phyloP scores from a whole-genome alignment of 2,797 vertebrate genomes.

The Danionella dracula region DNA sequence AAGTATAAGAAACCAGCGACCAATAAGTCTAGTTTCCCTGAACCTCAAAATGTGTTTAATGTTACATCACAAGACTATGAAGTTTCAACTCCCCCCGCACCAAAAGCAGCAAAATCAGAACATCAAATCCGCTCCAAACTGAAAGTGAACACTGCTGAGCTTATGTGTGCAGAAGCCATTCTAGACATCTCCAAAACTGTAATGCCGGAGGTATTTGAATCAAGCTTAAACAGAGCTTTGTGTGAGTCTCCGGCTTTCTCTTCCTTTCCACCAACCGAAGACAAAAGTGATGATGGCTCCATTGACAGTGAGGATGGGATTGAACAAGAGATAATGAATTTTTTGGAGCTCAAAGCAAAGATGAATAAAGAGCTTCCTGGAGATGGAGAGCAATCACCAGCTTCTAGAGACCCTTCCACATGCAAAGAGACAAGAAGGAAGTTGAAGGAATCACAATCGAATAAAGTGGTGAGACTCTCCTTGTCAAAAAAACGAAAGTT shows the following conservation, averaged over 20 bases:
- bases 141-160: slow-evolving; percentile 82
- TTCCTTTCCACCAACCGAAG: slow-evolving; percentile 31
- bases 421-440: slow-evolving; percentile 43
- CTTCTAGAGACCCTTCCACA: neutral
- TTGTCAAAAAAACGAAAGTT: slow-evolving; percentile 65
- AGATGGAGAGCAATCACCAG: neutral
- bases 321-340: slow-evolving; percentile 89
- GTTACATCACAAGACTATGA: slow-evolving; percentile 39
- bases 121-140: slow-evolving; percentile 46
- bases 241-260: slow-evolving; percentile 38
- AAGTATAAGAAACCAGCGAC: slow-evolving; percentile 69
- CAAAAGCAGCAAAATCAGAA: slow-evolving; percentile 54
- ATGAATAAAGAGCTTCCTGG: slow-evolving; percentile 61
- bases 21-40: slow-evolving; percentile 54
- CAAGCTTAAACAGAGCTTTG: slow-evolving; percentile 40
- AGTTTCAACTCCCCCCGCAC: slow-evolving; percentile 46
- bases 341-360: slow-evolving; percentile 88
- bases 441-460: slow-evolving; percentile 46
- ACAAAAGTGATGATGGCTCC: slow-evolving; percentile 76
- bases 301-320: slow-evolving; percentile 94
- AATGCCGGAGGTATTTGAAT: slow-evolving; percentile 73
- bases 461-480: slow-evolving; percentile 59
- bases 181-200: slow-evolving; percentile 95
- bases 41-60: slow-evolving; percentile 12
- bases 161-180: slow-evolving; percentile 95